Conservation (phyloP, 2,888 invertebrate genomes). For the Drosophila pseudotakahashii region DNA sequence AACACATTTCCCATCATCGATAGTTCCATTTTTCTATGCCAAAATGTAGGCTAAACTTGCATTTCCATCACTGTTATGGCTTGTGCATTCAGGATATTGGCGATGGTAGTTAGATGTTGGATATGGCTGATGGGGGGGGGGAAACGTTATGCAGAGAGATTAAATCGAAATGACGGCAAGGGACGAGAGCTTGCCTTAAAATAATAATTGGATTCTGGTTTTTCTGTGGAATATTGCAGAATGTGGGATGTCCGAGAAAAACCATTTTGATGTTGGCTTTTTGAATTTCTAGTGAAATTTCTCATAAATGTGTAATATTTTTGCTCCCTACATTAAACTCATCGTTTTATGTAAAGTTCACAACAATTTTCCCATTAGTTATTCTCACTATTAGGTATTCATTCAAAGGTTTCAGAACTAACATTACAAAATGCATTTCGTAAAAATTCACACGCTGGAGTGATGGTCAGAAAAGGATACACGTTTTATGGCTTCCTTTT, state of each 20-base stretch:
- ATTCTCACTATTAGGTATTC: constrained; percentile 12
- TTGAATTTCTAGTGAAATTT: neutral
- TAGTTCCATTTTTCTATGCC: constrained; percentile 9
- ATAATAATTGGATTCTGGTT: neutral
- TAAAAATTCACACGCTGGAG: constrained; percentile 63
- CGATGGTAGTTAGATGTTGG: neutral
- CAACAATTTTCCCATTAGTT: constrained; percentile 2
- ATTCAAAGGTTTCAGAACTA: constrained; percentile 14
- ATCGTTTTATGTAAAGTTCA: neutral
- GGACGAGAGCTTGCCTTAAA: neutral
- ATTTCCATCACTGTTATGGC: constrained; percentile 14
- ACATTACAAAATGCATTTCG: constrained; percentile 53
- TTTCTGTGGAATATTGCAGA: neutral
- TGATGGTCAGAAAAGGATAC: constrained; percentile 62
- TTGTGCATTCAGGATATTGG: constrained; percentile 8
- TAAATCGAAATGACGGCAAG: constrained; percentile 15
- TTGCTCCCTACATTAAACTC: too few relatives aligned
- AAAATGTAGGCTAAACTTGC: neutral
- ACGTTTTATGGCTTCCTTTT: constrained; percentile 67
- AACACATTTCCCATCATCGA: constrained; percentile 1
- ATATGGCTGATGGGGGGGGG: neutral
- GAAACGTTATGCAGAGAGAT: constrained; percentile 8
- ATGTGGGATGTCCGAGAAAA: neutral
- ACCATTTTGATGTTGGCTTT: neutral
- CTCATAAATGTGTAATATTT: neutral